These are phyloP conservation scores for Brachynemurus nebulosus DNA, from an alignment of 2,888 invertebrate genomes.

Conservation along the genomic window DNA sequence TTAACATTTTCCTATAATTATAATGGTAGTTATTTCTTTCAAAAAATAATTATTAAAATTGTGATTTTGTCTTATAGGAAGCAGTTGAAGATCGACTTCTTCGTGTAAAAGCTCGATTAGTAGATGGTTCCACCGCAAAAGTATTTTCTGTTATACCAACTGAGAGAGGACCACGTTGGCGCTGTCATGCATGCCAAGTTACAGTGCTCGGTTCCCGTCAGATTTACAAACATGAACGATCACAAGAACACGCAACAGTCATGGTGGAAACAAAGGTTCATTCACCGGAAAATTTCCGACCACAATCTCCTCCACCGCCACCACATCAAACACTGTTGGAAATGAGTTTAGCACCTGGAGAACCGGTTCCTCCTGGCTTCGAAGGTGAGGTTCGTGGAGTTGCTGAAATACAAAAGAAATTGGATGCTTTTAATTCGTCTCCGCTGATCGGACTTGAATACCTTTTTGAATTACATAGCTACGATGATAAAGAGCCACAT, in stretches of 20 bases:
- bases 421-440: constrained; percentile 39
- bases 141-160: constrained; percentile 20
- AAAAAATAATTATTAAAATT: too few species aligned
- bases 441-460: constrained; percentile 63
- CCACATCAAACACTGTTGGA: constrained; percentile 19
- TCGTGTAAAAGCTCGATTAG: constrained; percentile 17
- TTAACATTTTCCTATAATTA: too few species aligned
- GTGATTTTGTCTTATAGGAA: constrained; percentile 5
- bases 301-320: constrained; percentile 14
- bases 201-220: constrained; percentile 30
- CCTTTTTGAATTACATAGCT: constrained; percentile 54
- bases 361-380: constrained; percentile 57
- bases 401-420: constrained; percentile 35
- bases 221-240: constrained; percentile 28
- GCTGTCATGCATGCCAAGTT: constrained; percentile 31
- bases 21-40: too few species aligned
- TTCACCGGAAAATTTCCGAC: constrained; percentile 21
- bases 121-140: constrained; percentile 22
- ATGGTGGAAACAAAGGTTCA: constrained; percentile 31
- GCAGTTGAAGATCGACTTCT: constrained; percentile 7
- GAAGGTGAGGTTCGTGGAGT: constrained; percentile 41
- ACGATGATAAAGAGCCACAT: constrained; percentile 49
- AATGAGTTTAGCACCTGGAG: constrained; percentile 40
- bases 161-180: constrained; percentile 9
- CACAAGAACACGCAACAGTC: constrained; percentile 30